Evolutionary conservation across 2,888 invertebrate species (phyloP).

Genomic region (Erannis defoliaria): DNA sequence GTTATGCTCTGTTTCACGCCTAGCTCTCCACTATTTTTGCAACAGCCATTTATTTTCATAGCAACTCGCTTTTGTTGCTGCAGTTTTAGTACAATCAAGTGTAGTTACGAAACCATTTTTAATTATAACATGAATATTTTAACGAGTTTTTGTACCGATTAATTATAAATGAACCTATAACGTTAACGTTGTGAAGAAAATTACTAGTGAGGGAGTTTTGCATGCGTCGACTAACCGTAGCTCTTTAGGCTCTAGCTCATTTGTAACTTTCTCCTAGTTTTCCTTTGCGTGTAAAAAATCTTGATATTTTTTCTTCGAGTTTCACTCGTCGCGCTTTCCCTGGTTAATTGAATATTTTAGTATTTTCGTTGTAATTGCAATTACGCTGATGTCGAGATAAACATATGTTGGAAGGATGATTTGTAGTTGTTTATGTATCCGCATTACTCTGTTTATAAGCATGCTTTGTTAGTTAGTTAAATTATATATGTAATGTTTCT

Average conservation of each 20-base stretch:
- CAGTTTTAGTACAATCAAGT: constrained; percentile 45
- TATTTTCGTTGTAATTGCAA: constrained; percentile 75
- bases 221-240: constrained; percentile 46
- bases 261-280: constrained; percentile 72
- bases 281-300: constrained; percentile 85
- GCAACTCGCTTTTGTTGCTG: constrained; percentile 72
- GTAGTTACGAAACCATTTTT: constrained; percentile 41
- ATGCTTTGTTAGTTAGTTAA: constrained; percentile 78
- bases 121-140: constrained; percentile 37
- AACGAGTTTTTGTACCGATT: constrained; percentile 36
- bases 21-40: constrained; percentile 78
- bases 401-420: constrained; percentile 59
- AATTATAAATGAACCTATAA: constrained; percentile 28
- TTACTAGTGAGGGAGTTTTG: constrained; percentile 50
- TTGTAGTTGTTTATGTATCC: constrained; percentile 59
- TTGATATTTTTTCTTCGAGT: constrained; percentile 78
- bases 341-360: constrained; percentile 78
- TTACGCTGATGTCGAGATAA: constrained; percentile 67
- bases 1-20: constrained; percentile 79
- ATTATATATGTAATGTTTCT: constrained; percentile 83
- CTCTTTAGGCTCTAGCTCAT: constrained; percentile 37
- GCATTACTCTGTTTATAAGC: constrained; percentile 63
- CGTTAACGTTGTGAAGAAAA: constrained; percentile 19
- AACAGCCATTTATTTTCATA: constrained; percentile 76
- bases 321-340: constrained; percentile 81